A percentile compares a stretch with the other conserved stretches of the same genome.
Conservation (phyloP, 2,888 invertebrate genomes). For the Polydrusus tereticollis region DNA sequence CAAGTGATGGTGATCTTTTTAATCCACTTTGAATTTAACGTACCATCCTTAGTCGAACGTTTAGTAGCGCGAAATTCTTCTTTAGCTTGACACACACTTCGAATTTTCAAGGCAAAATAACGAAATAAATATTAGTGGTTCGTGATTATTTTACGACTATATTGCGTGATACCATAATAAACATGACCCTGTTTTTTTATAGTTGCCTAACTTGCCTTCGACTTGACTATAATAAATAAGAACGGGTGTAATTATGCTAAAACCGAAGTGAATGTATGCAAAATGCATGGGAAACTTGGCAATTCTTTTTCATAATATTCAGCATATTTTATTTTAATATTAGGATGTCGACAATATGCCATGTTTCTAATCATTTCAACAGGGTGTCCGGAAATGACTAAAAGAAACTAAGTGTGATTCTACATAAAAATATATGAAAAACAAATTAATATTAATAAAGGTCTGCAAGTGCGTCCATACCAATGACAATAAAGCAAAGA, state of each 20-base stretch:
- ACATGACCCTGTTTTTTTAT: conserved; percentile 19
- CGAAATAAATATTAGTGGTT: too few species aligned
- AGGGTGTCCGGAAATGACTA: too few species aligned
- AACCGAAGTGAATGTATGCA: not conserved
- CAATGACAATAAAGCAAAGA: too few species aligned
- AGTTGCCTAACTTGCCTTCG: not conserved
- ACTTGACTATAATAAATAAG: conserved; percentile 20
- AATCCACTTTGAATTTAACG: not conserved
- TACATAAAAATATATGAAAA: too few species aligned
- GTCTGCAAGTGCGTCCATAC: too few species aligned
- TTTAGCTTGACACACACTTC: too few species aligned
- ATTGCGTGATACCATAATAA: conserved; percentile 19
- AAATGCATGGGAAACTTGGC: not conserved
- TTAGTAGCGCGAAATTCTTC: too few species aligned
- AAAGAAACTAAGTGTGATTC: too few species aligned
- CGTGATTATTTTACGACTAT: conserved; percentile 27
- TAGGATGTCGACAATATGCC: not conserved
- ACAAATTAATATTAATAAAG: too few species aligned
- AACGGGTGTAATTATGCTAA: conserved; percentile 10
- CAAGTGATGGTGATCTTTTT: not conserved
- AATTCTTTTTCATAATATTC: not conserved
- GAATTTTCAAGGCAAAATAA: too few species aligned
- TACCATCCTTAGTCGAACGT: not conserved
- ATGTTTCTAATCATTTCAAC: not conserved
- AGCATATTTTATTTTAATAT: not conserved